A percentile compares a stretch with the other conserved stretches of the same genome.
Evolutionary conservation across 2,888 invertebrate genomes (phyloP).

Genomic region (Malthinus seriepunctatus): DNA sequence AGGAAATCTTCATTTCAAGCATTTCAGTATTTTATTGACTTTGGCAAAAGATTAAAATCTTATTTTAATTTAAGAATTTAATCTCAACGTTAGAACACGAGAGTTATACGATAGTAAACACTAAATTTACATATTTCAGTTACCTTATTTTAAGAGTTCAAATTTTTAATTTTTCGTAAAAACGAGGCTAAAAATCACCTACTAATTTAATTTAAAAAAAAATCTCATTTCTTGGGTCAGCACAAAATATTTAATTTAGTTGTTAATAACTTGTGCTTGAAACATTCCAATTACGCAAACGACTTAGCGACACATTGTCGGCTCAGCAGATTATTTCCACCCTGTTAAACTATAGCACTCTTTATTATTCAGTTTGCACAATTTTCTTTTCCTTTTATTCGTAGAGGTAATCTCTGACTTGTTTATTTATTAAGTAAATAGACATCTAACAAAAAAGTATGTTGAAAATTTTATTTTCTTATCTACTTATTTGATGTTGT

Average conservation of each 20-base stretch:
- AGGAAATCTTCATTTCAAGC: too few species aligned
- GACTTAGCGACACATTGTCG: constrained; percentile 42
- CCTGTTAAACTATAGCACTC: constrained; percentile 30
- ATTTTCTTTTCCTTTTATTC: constrained; percentile 18
- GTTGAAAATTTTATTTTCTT: too few species aligned
- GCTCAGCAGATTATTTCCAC: constrained; percentile 33
- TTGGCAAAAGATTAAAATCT: too few species aligned
- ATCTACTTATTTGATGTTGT: too few species aligned
- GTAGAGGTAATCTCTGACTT: constrained; percentile 5
- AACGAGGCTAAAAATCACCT: neutral
- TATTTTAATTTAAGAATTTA: too few species aligned
- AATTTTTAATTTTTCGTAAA: too few species aligned
- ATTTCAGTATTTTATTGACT: too few species aligned
- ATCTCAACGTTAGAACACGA: too few species aligned
- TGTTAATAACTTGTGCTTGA: constrained; percentile 39
- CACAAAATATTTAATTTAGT: constrained; percentile 32
- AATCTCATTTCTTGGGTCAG: neutral
- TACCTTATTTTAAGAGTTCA: too few species aligned
- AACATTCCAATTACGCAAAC: constrained; percentile 41
- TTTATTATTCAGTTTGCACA: constrained; percentile 27
- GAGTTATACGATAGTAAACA: too few species aligned
- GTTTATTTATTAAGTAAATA: neutral
- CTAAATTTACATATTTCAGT: too few species aligned
- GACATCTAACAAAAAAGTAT: too few species aligned
- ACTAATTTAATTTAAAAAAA: neutral